Evolutionary conservation across 2,888 invertebrate species (phyloP).

Genomic region (Rotaria socialis): DNA sequence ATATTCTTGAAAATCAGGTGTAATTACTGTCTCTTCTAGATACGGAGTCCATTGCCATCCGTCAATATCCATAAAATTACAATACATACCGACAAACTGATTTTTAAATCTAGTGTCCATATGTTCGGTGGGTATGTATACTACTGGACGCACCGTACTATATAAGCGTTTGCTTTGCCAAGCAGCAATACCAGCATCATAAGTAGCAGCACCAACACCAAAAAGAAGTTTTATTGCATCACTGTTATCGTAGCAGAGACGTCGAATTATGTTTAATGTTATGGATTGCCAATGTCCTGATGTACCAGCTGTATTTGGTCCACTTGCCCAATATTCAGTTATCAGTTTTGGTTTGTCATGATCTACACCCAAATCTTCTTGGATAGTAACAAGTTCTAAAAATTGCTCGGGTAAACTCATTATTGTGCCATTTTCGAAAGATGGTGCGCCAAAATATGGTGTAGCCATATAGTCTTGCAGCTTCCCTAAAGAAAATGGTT

Average conservation of each 20-base stretch:
- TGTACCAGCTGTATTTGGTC: background rate
- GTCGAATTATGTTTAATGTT: background rate
- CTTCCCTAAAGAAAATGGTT: background rate
- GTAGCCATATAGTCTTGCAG: background rate
- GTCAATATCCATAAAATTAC: background rate
- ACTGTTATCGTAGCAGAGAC: background rate
- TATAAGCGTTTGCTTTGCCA: constrained; percentile 6
- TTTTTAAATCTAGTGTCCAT: background rate
- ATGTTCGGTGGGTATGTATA: background rate
- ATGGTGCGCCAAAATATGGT: background rate
- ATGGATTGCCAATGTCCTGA: background rate
- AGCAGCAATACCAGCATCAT: background rate
- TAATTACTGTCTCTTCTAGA: background rate
- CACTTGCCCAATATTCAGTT: background rate
- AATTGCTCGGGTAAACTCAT: background rate
- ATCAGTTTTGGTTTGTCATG: background rate
- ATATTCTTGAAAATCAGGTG: constrained; percentile 16
- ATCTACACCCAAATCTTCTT: background rate
- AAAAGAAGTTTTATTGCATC: background rate
- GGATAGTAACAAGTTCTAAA: background rate
- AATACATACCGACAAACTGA: background rate
- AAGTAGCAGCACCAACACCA: background rate
- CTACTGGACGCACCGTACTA: background rate
- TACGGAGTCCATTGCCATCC: background rate
- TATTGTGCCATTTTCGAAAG: background rate